Base-by-base conservation (phyloP, 2,113 vertebrate species). In the Perca schrenkii region DNA sequence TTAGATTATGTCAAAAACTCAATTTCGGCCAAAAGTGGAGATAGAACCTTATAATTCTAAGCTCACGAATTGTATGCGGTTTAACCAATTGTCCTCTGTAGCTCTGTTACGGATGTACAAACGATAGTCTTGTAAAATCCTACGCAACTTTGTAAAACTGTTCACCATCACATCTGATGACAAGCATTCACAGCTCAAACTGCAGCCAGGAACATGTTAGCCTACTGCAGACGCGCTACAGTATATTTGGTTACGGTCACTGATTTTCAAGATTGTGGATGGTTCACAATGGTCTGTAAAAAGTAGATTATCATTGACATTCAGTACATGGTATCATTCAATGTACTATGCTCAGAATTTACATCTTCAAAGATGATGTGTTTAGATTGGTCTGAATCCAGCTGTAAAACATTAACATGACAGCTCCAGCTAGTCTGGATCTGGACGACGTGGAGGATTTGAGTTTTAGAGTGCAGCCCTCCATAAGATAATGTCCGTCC, bases 361-460 rank as follows among this genome's bases (percentile, higher is more conserved):
- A 52, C 31, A 67, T 31, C 4, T 6, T 34, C 4, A 16, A 16
- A 34, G 31, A 53, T 28, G 11, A 21, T n/a, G 0, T 17, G 25
- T 11, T 10, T 12, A 77, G 17, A 11, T 65, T 43, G 0, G 11
- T 10, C 11, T 56, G 16, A 47, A 31, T 66, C 36, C 62, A 66
- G 74, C 34, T 56, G 50, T 66, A 7, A 11, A 49, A 47, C 40
- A 15, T 46, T 19, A 43, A 64, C 50, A 16, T n/a, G 52, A 66
- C 52, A 47, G 22, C 36, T 66, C 16, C 36, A 31, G 16, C 22
- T 56, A 1, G 1, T 17, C 34, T 57, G 28, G 49, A 36, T 56
- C 6, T 43, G 16, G n/a, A 76, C n/a, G n/a, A 76, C 16, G n/a
- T 28, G 62, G 7, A 77, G 19, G 52, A 66, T 67, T 77, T 47